These are phyloP conservation scores for Steatornis caripensis DNA, from an alignment of 2,113 vertebrate genomes.

Conservation along the genomic window DNA sequence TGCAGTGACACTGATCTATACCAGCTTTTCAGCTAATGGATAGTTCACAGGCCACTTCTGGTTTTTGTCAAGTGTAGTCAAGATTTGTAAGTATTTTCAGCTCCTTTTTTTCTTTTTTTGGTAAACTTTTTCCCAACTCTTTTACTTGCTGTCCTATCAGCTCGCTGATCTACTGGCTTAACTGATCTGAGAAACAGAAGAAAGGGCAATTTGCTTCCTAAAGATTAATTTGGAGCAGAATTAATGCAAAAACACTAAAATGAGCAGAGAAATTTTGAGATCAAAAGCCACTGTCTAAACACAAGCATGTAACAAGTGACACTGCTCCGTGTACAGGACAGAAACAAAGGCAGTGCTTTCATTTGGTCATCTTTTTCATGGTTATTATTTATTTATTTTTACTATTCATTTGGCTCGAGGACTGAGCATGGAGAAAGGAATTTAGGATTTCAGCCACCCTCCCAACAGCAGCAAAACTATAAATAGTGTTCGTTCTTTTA, in stretches of 20 bases:
- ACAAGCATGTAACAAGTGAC: not conserved
- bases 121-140: not conserved
- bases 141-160: not conserved
- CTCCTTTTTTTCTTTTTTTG: not conserved
- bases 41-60: conserved; percentile 40
- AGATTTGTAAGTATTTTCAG: conserved; percentile 42
- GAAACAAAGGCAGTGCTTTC: conserved; percentile 31
- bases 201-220: not conserved
- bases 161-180: not conserved
- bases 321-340: not conserved
- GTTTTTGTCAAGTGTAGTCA: conserved; percentile 35
- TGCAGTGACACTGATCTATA: conserved; percentile 46
- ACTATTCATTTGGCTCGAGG: not conserved
- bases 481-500: conserved; percentile 31
- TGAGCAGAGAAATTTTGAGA: not conserved
- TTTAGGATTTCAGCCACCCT: not conserved
- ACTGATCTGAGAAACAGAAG: not conserved
- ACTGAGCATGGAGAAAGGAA: not conserved
- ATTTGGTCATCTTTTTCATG: not conserved
- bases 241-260: not conserved
- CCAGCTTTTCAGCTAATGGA: conserved; percentile 51
- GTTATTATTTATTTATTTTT: conserved; percentile 35
- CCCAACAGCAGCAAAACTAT: conserved; percentile 10
- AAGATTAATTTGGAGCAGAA: not conserved
- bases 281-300: not conserved